Evolutionary conservation across 2,113 vertebrate species (phyloP), one percentile per base, ranked within the genome.

Genomic region (Eulacestoma nigropectus): DNA sequence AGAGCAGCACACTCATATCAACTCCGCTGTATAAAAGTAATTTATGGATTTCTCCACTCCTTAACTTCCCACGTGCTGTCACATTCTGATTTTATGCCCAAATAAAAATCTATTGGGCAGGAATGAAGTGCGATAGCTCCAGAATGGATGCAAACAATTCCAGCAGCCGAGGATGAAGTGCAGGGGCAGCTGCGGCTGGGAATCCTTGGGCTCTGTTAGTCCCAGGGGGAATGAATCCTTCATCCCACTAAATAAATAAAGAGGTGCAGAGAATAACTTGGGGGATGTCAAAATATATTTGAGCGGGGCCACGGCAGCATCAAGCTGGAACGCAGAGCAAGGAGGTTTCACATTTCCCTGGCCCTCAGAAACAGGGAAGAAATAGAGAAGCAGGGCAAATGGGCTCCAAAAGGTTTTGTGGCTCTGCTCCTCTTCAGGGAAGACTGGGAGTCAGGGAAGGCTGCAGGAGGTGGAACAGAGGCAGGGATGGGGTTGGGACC

Each of bases 91-190:
- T 97, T 97, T 92, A 92, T 93, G 89, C 60, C 85, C 86, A 93
- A 95, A 96, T 96, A 95, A 96, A 97, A 95, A 90, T 84, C 82
- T 81, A 89, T 89, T 87, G 94, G 87, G 83, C 65, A 89, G 84
- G 91, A 94, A 93, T 95, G 93, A 85, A 82, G 81, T 53, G 93
- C 81, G 75, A 53, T 89, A 84, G 89, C 89, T 79, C 44, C 5
- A 42, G 77, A 79, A 95, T 76, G 77, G 93, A 94, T 95, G 91
- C 88, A 94, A 95, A 84, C 94, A 95, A 84, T 95, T 83, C 90
- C 84, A 85, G 52, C 77, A 76, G 81, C 89, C 5, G 16, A 86
- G 80, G 20, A 72, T 53, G 84, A 89, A 93, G 77, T 79, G 74
- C 91, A 87, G 84, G 90, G 89, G 86, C 89, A 95, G 93, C 94